Base-by-base conservation (phyloP, 2,113 vertebrate genomes). In the Abramis brama region DNA sequence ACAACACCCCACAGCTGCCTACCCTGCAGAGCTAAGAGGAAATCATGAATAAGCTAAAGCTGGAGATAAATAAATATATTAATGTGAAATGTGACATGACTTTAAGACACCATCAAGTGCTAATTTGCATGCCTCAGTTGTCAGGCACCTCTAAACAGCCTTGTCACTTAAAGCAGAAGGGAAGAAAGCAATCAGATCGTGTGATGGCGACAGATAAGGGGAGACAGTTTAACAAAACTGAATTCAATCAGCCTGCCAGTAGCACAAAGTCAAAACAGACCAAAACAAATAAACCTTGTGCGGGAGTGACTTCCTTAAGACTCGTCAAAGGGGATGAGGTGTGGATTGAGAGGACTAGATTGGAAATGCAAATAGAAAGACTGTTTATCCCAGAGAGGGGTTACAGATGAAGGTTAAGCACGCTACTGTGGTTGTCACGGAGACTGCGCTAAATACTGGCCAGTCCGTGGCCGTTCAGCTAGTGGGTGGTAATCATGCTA, bases 151-250 rank as follows among this genome's bases (percentile, higher is more conserved):
- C 90, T 93, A 90, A 94, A 93, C 88, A 92, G 89, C 88, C 59
- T 87, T 82, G 92, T 90, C 90, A 90, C 91, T 92, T 92, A 91
- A 88, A 86, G 89, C 91, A 91, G 83, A 79, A 85, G 89, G 90
- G 87, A 88, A 89, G 90, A 90, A 88, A 89, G 91, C 89, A 91
- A 93, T 87, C 87, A 89, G 88, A 89, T 92, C 87, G 79, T 91
- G 85, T 90, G 92, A 93, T 94, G 93, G 91, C 86, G 88, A 90
- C 90, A 83, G 93, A 93, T 95, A 93, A 93, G 88, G 88, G 92
- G 76, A 90, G 93, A 94, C 93, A 92, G 92, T 93, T 93, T 90
- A 90, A 94, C 94, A 93, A 93, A 93, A 89, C 79, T 90, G 94
- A 94, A 92, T 92, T 91, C 90, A 92, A 93, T 93, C 91, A 92